Evolutionary conservation across 2,888 invertebrate genomes (phyloP).

Genomic region (Drosophila tripunctata): DNA sequence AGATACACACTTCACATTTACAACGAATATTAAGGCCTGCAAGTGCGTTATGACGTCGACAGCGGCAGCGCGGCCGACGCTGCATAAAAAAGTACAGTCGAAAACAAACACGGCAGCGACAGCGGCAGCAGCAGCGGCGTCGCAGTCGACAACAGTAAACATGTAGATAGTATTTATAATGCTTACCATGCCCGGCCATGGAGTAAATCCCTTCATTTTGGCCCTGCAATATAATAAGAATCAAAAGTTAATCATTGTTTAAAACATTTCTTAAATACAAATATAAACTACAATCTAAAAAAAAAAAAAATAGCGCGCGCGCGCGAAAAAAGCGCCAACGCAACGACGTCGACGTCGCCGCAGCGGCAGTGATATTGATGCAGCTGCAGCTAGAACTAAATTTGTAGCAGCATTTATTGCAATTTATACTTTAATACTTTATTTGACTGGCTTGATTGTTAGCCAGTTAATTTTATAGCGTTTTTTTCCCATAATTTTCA

Average conservation of each 20-base stretch:
- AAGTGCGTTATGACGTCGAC: constrained; percentile 72
- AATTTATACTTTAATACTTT: not conserved
- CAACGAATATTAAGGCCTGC: constrained; percentile 38
- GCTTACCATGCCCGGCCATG: constrained; percentile 99
- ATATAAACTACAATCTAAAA: constrained; percentile 32
- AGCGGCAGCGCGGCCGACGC: constrained; percentile 56
- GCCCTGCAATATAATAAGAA: constrained; percentile 90
- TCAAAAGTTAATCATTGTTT: constrained; percentile 23
- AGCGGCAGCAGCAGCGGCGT: constrained; percentile 48
- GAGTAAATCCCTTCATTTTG: constrained; percentile 98
- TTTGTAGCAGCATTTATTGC: not conserved
- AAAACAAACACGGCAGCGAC: constrained; percentile 73
- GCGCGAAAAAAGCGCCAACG: constrained; percentile 78
- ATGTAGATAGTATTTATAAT: no score
- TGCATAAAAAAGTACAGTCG: constrained; percentile 76
- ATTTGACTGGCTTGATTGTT: constrained; percentile 1
- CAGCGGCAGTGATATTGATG: constrained; percentile 9
- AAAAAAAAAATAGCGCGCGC: constrained; percentile 76
- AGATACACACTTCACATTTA: constrained; percentile 29
- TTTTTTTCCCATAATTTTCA: constrained; percentile 33
- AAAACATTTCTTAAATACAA: constrained; percentile 12
- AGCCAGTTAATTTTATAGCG: constrained; percentile 43
- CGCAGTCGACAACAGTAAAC: constrained; percentile 32
- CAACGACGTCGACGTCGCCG: constrained; percentile 57
- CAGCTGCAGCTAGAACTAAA: constrained; percentile 1